Base-by-base conservation (phyloP, 2,797 vertebrate genomes). In the Peromyscus melanophrys region DNA sequence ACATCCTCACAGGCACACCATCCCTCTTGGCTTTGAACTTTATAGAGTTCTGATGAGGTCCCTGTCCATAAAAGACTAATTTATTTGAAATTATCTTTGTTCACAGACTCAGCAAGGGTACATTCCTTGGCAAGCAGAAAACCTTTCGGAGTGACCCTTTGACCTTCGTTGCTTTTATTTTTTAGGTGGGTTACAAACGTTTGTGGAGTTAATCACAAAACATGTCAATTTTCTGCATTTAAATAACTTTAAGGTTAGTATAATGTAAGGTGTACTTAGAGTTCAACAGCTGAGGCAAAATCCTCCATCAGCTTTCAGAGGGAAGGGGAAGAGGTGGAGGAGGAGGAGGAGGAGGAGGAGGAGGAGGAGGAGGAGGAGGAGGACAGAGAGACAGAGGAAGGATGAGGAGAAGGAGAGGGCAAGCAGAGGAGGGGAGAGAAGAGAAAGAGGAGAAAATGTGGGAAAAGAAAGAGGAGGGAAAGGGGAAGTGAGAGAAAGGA, bases 81-180 rank as follows among this genome's bases (percentile, higher is more conserved):
- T 77, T 89, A 88, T 98, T 96, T 97, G 93, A 95, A 97, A 78
- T 92, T 94, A 52, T 57, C 6, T 78, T 67, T 93, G 40, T 86
- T 67, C 17, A 25, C 1, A 78, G 43, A 16, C 43, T 34, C 87
- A 25, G 29, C 11, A 40, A 59, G 49, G n/a, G 31, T 17, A 25
- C 23, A 3, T 16, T 87, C 14, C 1, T 52, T 3, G n/a, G 78
- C n/a, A 16, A 75, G 78, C 37, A 23, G 67, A n/a, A 71, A 61
- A 1, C 37, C 87, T 81, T 92, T 80, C n/a, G 59, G 78, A 69
- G 37, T 1, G 14, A 16, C 29, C 37, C 65, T 82, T 81, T 84
- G 87, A 59, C 25, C 29, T 88, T 5, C 3, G 16, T 14, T 65
- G 91, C 21, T 43, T 86, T 55, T 34, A 37, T 69, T 21, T 17